These are phyloP conservation scores for Poecilia gillii DNA, from an alignment of 2,797 vertebrate genomes.

Conservation along the genomic window DNA sequence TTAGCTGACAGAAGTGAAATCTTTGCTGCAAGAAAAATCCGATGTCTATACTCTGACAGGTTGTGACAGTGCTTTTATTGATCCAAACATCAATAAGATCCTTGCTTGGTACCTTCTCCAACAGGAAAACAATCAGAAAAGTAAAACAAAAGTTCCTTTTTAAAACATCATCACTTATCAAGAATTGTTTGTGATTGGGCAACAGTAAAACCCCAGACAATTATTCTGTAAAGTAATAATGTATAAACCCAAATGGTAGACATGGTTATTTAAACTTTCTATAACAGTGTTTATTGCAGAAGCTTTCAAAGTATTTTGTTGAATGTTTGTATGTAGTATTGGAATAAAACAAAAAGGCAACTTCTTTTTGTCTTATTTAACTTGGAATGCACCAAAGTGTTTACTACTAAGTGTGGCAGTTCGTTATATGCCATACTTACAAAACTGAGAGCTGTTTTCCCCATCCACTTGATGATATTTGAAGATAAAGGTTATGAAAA, in stretches of 20 bases:
- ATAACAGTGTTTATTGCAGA: not conserved
- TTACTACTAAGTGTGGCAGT: not conserved
- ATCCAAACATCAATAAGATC: conserved; percentile 6
- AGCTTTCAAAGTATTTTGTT: not conserved
- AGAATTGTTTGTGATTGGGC: not conserved
- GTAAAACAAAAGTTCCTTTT: not conserved
- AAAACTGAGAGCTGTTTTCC: not conserved
- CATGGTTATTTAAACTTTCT: not conserved
- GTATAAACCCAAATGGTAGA: not conserved
- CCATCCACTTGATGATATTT: not conserved
- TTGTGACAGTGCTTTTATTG: conserved; percentile 14
- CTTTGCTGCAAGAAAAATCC: conserved; percentile 2
- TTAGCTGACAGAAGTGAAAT: conserved; percentile 7
- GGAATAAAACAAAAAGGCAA: not conserved
- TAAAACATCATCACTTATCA: not conserved
- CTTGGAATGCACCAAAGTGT: not conserved
- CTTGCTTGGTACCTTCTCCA: not conserved
- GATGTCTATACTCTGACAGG: not conserved
- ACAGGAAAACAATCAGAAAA: conserved; percentile 4
- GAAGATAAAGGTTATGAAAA: not conserved
- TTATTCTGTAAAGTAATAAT: not conserved
- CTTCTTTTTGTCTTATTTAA: not conserved
- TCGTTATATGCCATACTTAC: not conserved
- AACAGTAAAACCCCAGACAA: not conserved
- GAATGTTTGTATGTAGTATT: not conserved